Conservation (phyloP, 1,140 invertebrate species). For the Micrasema minimum region DNA sequence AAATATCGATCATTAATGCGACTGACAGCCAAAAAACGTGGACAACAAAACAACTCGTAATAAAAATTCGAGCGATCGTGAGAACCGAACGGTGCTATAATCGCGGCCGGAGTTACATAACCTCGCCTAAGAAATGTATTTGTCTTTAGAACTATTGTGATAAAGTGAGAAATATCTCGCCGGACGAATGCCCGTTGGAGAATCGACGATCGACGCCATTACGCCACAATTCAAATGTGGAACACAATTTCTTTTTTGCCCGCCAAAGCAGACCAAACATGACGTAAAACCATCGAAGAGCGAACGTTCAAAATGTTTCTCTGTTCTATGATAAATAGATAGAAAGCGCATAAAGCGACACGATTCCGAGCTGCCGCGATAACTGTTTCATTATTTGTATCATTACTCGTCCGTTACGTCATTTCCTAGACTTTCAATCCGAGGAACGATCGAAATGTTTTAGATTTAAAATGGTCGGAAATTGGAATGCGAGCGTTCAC, state of each 20-base stretch:
- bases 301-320: conserved; percentile 13
- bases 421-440: conserved; percentile 9
- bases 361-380: not conserved
- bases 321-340: conserved; percentile 6
- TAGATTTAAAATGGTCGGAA: no score
- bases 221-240: conserved; percentile 38
- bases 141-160: conserved; percentile 21
- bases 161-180: not conserved
- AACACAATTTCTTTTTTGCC: conserved; percentile 45
- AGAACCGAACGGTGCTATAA: conserved; percentile 18
- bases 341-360: conserved; percentile 11
- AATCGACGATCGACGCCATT: conserved; percentile 26
- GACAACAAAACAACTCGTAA: no score
- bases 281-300: conserved; percentile 26
- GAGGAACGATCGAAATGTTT: not conserved
- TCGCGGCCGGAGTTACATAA: conserved; percentile 8
- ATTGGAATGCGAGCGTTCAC: no score
- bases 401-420: not conserved
- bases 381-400: conserved; percentile 12
- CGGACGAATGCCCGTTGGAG: not conserved
- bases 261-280: conserved; percentile 22
- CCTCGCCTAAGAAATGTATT: conserved; percentile 7
- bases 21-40: no score
- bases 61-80: conserved; percentile 23
- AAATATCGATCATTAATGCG: no score